These are phyloP conservation scores for Bruchidius siliquastri DNA, from an alignment of 2,888 invertebrate genomes.

Conservation along the genomic window DNA sequence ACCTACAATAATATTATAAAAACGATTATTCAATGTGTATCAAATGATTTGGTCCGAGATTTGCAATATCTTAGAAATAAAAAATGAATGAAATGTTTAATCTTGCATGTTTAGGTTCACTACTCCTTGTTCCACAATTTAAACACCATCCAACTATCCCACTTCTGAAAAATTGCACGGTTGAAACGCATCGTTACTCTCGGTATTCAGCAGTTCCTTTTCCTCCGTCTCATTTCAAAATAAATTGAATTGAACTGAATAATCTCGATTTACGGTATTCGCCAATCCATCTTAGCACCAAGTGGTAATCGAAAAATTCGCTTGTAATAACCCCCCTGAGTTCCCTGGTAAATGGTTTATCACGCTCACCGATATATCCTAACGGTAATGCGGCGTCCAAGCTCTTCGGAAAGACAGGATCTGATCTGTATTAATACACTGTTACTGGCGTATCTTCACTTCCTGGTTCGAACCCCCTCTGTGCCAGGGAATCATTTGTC, in stretches of 20 bases:
- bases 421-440: not conserved
- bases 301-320: not conserved
- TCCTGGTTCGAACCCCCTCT: not conserved
- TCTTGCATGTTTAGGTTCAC: not conserved
- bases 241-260: not conserved
- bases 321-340: not conserved
- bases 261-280: not conserved
- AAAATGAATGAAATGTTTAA: too few relatives aligned
- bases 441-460: not conserved
- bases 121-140: not conserved
- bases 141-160: not conserved
- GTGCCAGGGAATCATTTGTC: not conserved
- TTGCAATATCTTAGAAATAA: too few relatives aligned
- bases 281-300: not conserved
- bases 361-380: not conserved
- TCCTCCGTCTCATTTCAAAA: not conserved
- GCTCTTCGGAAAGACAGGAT: not conserved
- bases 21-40: too few relatives aligned
- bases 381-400: not conserved
- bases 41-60: too few relatives aligned
- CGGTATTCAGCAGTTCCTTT: not conserved
- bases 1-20: too few relatives aligned
- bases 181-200: not conserved
- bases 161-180: not conserved
- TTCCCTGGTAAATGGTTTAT: not conserved